Evolutionary conservation across 2,113 vertebrate species (phyloP), one percentile per base, ranked within the genome.

Genomic region (Marmota flaviventris): DNA sequence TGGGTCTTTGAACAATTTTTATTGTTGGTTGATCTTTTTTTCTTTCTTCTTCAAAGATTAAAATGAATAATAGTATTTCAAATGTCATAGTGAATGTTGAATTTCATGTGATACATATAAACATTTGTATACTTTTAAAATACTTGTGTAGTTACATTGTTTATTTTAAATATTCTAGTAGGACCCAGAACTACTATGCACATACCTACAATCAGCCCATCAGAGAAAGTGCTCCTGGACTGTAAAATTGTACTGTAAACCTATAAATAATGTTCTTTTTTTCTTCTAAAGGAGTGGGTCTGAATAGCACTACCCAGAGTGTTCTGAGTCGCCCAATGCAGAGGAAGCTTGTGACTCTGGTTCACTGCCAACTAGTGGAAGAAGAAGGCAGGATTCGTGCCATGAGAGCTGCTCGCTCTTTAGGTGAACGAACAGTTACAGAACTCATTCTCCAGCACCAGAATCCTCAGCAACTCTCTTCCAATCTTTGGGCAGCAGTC

Each of bases 391-490:
- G 99, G 4, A 99, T 99, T 39, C 98, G 99, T 97, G 99, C 99
- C 91, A 99, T 99, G 99, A 99, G 99, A 96, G 99, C 99, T 2
- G 99, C 99, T 0, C 99, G 99, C 34, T 99, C 99, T 0, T 98
- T 99, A 90, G 99, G 99, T 4, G 99, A 99, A 98, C 98, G 99
- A 82, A 99, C 99, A 8, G 99, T 99, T 97, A 99, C 99, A 8
- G 99, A 99, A 94, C 99, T 99, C 98, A 99, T 99, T 98, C 99
- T 99, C 85, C 99, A 99, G 98, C 99, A 99, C 96, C 99, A 99
- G 97, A 99, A 99, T 93, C 99, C 99, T 78, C 99, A 99, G 97
- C 99, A 99, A 91, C 99, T 99, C 76, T 99, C 99, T n/a, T 99
- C 99, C 72, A 99, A 99, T 95, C 99, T 99, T 82, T 99, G 99